These are phyloP conservation scores for Delphinapterus leucas DNA, from an alignment of 2,113 vertebrate species.

Conservation along the genomic window DNA sequence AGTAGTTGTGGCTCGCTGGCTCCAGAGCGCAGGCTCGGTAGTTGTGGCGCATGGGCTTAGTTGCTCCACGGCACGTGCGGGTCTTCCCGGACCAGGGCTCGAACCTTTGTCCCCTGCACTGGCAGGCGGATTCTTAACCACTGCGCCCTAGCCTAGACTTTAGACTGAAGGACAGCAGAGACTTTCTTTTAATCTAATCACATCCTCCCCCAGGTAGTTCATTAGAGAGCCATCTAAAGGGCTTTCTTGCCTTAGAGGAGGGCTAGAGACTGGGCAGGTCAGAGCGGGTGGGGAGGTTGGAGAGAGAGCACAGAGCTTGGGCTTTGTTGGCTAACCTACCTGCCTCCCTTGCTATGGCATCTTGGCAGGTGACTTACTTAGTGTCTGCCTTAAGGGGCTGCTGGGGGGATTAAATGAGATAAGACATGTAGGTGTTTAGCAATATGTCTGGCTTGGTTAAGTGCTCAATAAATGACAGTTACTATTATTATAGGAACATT, in stretches of 20 bases:
- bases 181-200: constrained; percentile 17
- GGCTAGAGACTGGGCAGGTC: not conserved
- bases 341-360: not conserved
- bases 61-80: too few species aligned
- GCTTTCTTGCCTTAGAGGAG: not conserved
- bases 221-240: not conserved
- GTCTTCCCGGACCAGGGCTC: too few species aligned
- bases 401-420: not conserved
- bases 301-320: not conserved
- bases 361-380: not conserved
- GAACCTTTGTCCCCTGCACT: too few species aligned
- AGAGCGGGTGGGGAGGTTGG: not conserved
- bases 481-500: not conserved
- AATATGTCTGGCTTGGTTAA: not conserved
- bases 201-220: not conserved
- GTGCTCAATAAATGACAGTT: not conserved
- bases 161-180: not conserved
- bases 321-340: not conserved
- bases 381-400: not conserved
- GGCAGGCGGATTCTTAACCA: too few species aligned
- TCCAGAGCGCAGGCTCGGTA: too few species aligned
- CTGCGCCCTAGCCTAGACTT: not conserved
- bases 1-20: too few species aligned
- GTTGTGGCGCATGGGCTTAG: too few species aligned
- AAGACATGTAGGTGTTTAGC: not conserved